Percentiles rank a stretch among this genome's conserved stretches.
phyloP scores from a whole-genome alignment of 2,888 invertebrate genomes.

The Pseudoips prasinana region DNA sequence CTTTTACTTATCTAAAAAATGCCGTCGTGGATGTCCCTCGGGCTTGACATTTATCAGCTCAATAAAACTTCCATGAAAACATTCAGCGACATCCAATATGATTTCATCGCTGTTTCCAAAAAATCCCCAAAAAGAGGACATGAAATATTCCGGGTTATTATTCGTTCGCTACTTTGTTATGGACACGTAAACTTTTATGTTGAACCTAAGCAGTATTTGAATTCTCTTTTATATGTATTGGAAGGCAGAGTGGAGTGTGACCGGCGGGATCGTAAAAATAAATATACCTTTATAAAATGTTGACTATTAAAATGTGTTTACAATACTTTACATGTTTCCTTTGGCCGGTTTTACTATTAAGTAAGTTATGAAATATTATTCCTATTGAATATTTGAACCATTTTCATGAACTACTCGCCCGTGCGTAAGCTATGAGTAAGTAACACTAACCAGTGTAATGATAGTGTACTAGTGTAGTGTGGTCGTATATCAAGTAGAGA shows the following conservation, averaged over 20 bases:
- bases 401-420: no score
- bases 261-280: slow-evolving; percentile 33
- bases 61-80: slow-evolving; percentile 74
- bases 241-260: slow-evolving; percentile 30
- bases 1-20: slow-evolving; percentile 64
- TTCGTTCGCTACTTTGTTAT: slow-evolving; percentile 53
- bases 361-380: no score
- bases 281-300: slow-evolving; percentile 25
- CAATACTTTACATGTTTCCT: no score
- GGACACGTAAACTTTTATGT: slow-evolving; percentile 58
- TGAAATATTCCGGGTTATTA: slow-evolving; percentile 60
- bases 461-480: no score
- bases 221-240: slow-evolving; percentile 31
- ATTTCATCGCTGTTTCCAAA: slow-evolving; percentile 63
- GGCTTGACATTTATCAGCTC: slow-evolving; percentile 70
- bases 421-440: no score
- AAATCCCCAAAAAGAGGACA: slow-evolving; percentile 50
- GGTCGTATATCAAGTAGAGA: no score
- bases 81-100: slow-evolving; percentile 72
- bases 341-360: no score
- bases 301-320: slow-evolving; percentile 33
- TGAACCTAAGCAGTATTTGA: slow-evolving; percentile 42
- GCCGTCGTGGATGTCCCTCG: slow-evolving; percentile 56
- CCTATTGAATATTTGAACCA: no score
- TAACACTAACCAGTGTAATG: no score